Evolutionary conservation across 1,140 invertebrate species (phyloP).

Genomic region (Heliconius hermathena): DNA sequence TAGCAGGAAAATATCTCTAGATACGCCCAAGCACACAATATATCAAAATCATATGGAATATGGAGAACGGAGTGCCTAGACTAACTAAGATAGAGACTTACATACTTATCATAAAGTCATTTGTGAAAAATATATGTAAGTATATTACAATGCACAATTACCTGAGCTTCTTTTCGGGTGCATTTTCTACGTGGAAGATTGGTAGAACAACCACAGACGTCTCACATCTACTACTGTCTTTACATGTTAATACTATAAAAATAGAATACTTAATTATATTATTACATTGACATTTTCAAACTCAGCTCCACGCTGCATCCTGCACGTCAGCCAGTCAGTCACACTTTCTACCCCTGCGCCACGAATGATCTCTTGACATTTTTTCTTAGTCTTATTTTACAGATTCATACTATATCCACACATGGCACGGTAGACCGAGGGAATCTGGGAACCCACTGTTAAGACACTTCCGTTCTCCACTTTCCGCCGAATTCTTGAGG

Average conservation of each 20-base stretch:
- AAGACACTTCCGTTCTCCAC: too few species aligned
- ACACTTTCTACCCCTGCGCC: too few species aligned
- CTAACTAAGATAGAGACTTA: neutral
- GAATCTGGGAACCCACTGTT: too few species aligned
- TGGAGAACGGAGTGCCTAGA: too few species aligned
- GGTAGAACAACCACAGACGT: constrained; percentile 59
- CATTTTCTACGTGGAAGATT: constrained; percentile 24
- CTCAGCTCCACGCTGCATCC: too few species aligned
- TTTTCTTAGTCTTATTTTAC: neutral
- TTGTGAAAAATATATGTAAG: neutral
- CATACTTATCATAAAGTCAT: neutral
- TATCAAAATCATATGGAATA: too few species aligned
- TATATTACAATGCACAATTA: neutral
- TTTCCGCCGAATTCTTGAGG: too few species aligned
- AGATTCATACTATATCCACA: too few species aligned
- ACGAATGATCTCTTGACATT: neutral
- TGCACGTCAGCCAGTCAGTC: too few species aligned
- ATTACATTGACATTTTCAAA: neutral
- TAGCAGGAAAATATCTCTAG: too few species aligned
- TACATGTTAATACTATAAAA: constrained; percentile 34
- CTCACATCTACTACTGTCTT: constrained; percentile 44
- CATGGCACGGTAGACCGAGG: too few species aligned
- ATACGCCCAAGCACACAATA: too few species aligned
- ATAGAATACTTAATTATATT: neutral
- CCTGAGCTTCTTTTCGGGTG: neutral